Base-by-base conservation (phyloP, 1,140 invertebrate species). In the Drosophila prosaltans region DNA sequence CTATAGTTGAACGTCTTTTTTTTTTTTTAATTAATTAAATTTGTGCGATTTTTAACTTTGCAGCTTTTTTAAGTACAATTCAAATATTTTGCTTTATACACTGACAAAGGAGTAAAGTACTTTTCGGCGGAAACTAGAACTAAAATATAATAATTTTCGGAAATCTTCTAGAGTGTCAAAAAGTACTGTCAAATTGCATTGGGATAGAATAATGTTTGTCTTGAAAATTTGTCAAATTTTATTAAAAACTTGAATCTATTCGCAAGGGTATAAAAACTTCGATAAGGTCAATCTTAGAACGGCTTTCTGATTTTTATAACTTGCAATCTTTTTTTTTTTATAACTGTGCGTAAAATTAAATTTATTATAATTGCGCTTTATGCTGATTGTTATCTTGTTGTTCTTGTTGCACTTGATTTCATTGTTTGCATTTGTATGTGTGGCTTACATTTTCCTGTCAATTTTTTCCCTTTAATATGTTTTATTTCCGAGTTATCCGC, bases 291-390 rank as follows among this genome's bases (percentile, higher is more conserved):
- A 40, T 2, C 3, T 40, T 11, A 40, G 39, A 11, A 11, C 3
- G 9, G 10, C 39, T 3, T 2, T 11, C 39, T 11, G 39, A 7
- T 36, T 36, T 36, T 36, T 36, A 40, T 41, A 64, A 79, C 68
- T 86, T 73, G 10, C 39, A 40, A 40, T 30, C 2, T 30, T 30
- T 45, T 45, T 45, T 45, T 45, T 16, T 45, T 16, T 63, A 70
- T 80, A 72, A 79, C 68, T 68, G 80, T 74, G 76, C 72, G 61
- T 55, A 67, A 69, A 86, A 86, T 83, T 54, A 83, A 83, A 86
- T 86, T 86, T 86, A 88, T 80, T 58, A 80, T 88, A 88, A 86
- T 86, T 82, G 76, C 76, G 63, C 73, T 77, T 73, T 80, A 71
- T 84, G 66, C 65, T 80, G 65, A 71, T 67, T 83, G 72, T 67